Base-by-base conservation (phyloP, 1,140 invertebrate species). In the Zaprionus taronus region DNA sequence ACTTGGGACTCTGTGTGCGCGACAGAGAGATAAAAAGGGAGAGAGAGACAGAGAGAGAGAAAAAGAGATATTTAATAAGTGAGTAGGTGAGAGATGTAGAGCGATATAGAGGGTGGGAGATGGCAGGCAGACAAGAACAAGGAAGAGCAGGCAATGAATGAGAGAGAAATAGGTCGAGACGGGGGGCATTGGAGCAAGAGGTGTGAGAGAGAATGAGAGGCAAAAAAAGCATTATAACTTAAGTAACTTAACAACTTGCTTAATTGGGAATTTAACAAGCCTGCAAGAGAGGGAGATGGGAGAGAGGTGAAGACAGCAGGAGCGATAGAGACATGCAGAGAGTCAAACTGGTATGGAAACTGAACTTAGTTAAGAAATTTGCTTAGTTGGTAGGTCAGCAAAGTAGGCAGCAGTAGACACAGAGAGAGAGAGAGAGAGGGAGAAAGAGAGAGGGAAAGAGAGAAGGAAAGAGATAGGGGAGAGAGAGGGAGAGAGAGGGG, bases 1-100 rank as follows among this genome's bases (percentile, higher is more conserved):
- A 94, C 86, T 94, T 94, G 24, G 94, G 94, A 77, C 94, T 94
- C 92, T 93, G 92, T 24, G 9, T 14, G 72, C 28, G 38, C 0
- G 2, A n/a, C 12, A 28, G 3, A 24, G 11, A 12, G 34, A 56
- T 0, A 38, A 26, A 0, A 2, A n/a, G n/a, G 17, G 1, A n/a
- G 11, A 22, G 1, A n/a, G 11, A 22, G 22, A 22, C 2, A 22
- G 1, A 22, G 22, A 12, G 26, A 56, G 1, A 34, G 12, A 26
- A 20, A 3, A 2, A 65, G 49, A 20, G 20, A 51, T 20, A 26
- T 26, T 53, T 1, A 24, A 26, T 53, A 15, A 26, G 22, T 53
- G 20, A 53, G 47, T 26, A 53, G 22, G 1, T 17, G 47, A 49
- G 36, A 38, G 12, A 15, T 38, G 17, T 47, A 17, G 7, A 17